phyloP scores from a whole-genome alignment of 2,113 vertebrate genomes.

The Psettodes erumei region DNA sequence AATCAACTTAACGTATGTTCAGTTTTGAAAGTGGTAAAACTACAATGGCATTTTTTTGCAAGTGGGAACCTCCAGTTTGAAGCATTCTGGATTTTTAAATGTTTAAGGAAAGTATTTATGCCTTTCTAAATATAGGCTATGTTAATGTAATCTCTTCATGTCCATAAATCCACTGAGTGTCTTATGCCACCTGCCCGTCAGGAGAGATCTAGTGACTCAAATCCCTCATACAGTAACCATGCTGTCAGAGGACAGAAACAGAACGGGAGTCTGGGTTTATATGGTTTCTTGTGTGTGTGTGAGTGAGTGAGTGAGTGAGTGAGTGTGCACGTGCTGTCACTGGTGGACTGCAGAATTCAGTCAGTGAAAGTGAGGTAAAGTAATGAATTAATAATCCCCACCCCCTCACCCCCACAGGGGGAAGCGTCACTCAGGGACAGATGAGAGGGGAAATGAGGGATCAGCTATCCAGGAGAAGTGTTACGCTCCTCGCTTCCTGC shows the following conservation, averaged over 20 bases:
- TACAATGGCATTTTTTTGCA: too few relatives aligned
- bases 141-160: too few relatives aligned
- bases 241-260: slow-evolving; percentile 12
- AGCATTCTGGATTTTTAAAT: too few relatives aligned
- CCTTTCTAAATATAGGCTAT: background rate
- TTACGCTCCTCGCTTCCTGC: slow-evolving; percentile 93
- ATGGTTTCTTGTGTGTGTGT: background rate
- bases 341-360: slow-evolving; percentile 6
- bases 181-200: background rate
- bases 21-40: too few relatives aligned
- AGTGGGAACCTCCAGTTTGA: too few relatives aligned
- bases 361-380: slow-evolving; percentile 19
- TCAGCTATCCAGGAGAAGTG: slow-evolving; percentile 94
- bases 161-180: too few relatives aligned
- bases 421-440: slow-evolving; percentile 86
- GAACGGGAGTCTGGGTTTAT: background rate
- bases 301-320: background rate
- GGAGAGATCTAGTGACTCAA: background rate
- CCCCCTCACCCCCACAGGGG: slow-evolving; percentile 78
- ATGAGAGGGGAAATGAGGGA: slow-evolving; percentile 81
- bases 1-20: background rate
- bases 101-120: too few relatives aligned
- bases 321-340: background rate
- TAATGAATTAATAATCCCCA: slow-evolving; percentile 22
- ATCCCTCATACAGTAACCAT: background rate